Percentiles rank a stretch among this genome's conserved stretches.
phyloP scores from a whole-genome alignment of 1,140 invertebrate genomes.

The Manduca sexta region DNA sequence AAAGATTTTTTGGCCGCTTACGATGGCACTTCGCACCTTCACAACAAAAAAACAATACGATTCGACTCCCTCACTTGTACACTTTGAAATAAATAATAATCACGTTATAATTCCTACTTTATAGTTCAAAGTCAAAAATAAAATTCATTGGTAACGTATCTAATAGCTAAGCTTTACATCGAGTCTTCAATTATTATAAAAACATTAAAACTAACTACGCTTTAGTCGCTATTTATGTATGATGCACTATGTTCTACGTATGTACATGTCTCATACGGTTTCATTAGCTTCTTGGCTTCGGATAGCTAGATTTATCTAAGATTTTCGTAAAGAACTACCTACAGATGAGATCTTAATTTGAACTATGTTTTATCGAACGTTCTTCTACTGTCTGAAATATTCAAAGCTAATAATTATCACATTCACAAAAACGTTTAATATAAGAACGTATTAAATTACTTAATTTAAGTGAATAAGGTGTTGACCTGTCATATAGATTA shows the following conservation, averaged over 20 bases:
- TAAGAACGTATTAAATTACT: slow-evolving; percentile 26
- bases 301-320: slow-evolving; percentile 55
- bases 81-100: slow-evolving; percentile 5
- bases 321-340: slow-evolving; percentile 55
- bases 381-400: slow-evolving; percentile 41
- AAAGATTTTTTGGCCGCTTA: too few species aligned
- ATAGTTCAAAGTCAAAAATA: slow-evolving; percentile 42
- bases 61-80: background rate
- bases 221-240: background rate
- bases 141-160: slow-evolving; percentile 70
- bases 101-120: slow-evolving; percentile 14
- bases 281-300: slow-evolving; percentile 64
- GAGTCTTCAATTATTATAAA: slow-evolving; percentile 49
- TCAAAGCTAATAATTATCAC: slow-evolving; percentile 66
- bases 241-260: slow-evolving; percentile 9
- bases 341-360: slow-evolving; percentile 68
- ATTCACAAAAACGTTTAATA: slow-evolving; percentile 43
- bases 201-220: slow-evolving; percentile 29
- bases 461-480: slow-evolving; percentile 21
- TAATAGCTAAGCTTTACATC: slow-evolving; percentile 51
- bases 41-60: slow-evolving; percentile 1
- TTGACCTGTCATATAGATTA: slow-evolving; percentile 15
- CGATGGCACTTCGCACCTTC: slow-evolving; percentile 24
- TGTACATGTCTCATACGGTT: slow-evolving; percentile 30
- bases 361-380: slow-evolving; percentile 63